Conservation (phyloP, 2,797 vertebrate species). For the Fistularia commersonii region DNA sequence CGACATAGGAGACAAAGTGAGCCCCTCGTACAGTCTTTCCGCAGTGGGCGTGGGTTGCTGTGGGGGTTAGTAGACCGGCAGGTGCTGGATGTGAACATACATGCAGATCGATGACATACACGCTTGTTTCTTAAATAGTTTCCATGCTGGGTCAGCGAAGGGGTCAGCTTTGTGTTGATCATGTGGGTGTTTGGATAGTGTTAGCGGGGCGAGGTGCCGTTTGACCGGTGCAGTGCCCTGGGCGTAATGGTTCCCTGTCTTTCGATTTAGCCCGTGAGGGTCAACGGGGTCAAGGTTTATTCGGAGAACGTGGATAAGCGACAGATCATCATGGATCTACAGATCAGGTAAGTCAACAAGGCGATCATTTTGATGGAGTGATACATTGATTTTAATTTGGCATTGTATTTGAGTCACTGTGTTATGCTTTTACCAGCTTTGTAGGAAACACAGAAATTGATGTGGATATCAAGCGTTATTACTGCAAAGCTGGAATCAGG, state of each 20-base stretch:
- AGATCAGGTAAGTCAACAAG: slow-evolving; percentile 86
- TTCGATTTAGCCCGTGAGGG: slow-evolving; percentile 84
- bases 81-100: slow-evolving; percentile 10
- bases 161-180: slow-evolving; percentile 35
- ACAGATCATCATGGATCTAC: slow-evolving; percentile 97
- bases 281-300: slow-evolving; percentile 97
- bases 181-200: slow-evolving; percentile 7
- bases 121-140: slow-evolving; percentile 63
- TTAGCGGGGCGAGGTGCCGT: slow-evolving; percentile 27
- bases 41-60: no score
- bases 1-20: slow-evolving; percentile 89
- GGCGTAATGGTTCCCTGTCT: slow-evolving; percentile 39
- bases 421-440: slow-evolving; percentile 76
- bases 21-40: slow-evolving; percentile 20
- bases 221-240: slow-evolving; percentile 6
- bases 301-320: slow-evolving; percentile 97
- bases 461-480: slow-evolving; percentile 94
- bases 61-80: no score
- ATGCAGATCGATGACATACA: slow-evolving; percentile 27
- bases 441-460: slow-evolving; percentile 96
- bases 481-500: slow-evolving; percentile 97
- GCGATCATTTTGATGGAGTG: background rate
- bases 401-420: background rate
- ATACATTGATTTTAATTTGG: no score
- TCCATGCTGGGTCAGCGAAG: slow-evolving; percentile 39